Conservation (phyloP, 2,797 vertebrate genomes). For the Somateria mollissima region DNA sequence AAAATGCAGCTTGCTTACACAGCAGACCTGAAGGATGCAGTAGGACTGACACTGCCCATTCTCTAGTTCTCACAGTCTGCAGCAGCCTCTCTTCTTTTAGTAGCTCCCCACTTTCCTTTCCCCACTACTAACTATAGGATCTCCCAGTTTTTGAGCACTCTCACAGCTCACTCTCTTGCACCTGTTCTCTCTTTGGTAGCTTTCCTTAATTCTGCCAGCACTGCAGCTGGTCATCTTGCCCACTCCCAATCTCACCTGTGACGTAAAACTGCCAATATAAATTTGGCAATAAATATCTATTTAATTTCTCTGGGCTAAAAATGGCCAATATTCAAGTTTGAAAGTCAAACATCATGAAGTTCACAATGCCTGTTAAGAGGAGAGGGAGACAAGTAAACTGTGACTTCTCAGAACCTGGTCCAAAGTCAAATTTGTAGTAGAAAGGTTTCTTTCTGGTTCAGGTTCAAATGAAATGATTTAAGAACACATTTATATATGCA, state of each 20-base stretch:
- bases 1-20: not conserved
- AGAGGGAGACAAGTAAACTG: conserved; percentile 9
- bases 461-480: not conserved
- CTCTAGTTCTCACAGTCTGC: not conserved
- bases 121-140: not conserved
- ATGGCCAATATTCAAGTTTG: conserved; percentile 60
- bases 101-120: not conserved
- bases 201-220: not conserved
- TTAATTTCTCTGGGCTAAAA: conserved; percentile 47
- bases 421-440: not conserved
- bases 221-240: not conserved
- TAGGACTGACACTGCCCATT: not conserved
- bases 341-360: conserved; percentile 58
- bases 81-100: not conserved
- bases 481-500: not conserved
- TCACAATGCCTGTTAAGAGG: conserved; percentile 23
- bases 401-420: not conserved
- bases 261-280: conserved; percentile 59
- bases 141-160: not conserved
- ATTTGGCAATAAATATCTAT: conserved; percentile 60
- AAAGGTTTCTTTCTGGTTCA: not conserved
- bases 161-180: not conserved
- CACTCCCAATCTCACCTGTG: not conserved
- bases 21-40: not conserved
- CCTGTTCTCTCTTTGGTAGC: not conserved